Base-by-base conservation (phyloP, 2,888 invertebrate genomes). In the Xanthorhoe designata region DNA sequence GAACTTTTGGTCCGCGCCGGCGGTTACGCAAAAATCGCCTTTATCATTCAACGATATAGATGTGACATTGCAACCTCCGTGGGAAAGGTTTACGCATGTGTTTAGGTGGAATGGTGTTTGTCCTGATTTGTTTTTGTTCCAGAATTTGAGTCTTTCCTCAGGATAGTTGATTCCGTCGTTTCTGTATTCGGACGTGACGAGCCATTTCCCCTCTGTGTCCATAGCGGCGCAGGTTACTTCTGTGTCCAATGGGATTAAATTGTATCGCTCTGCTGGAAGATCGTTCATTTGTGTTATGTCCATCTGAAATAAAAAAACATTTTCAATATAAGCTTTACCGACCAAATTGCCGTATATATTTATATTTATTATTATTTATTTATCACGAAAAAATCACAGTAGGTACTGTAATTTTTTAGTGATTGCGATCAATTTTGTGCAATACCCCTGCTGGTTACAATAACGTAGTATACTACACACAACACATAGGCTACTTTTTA, bases 131-230 rank as follows among this genome's bases (percentile, higher is more conserved):
- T 15, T 13, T 6, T 61, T 67, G 35, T 8, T 53, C 92, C 92
- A 93, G 78, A 93, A 93, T 69, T 93, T 93, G 0, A 93, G 83
- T 68, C 85, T 86, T 67, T 93, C 93, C 68, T 93, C 92, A 0
- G 92, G 90, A 70, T 89, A 92, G 42, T 78, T 83, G 47, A 83
- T 70, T n/a, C 90, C 90, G 32, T 93, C 92, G 68, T 91, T 88
- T 64, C 92, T 82, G 73, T 92, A 93, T 66, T 93, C 92, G 0
- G 92, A 92, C 0, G 92, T 94, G 52, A 88, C 91, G 0, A 93
- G 86, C 90, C 91, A 92, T 0, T 75, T 72, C 0, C 92, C 90
- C 47, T 88, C 81, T 0, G 85, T 87, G 64, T 87, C 89, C 29
- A 91, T 84, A 0, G 90, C 88, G 0, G 88, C 90, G 69, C 91